Evolutionary conservation across 1,140 invertebrate species (phyloP).

Genomic region (Sycophaga agraensis): DNA sequence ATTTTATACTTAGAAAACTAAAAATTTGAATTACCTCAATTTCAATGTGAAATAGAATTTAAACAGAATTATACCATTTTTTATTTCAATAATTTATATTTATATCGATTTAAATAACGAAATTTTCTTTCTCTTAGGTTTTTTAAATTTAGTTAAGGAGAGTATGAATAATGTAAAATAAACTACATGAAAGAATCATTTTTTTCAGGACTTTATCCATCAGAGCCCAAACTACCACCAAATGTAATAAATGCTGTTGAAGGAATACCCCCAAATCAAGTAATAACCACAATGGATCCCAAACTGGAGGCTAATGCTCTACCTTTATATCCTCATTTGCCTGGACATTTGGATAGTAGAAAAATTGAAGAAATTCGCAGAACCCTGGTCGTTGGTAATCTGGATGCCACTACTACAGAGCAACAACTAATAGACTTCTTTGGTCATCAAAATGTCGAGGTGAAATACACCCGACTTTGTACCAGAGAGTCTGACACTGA

Average conservation of each 20-base stretch:
- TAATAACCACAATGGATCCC: conserved; percentile 89
- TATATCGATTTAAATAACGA: no score
- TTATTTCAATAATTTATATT: no score
- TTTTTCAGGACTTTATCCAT: conserved; percentile 64
- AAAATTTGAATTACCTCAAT: no score
- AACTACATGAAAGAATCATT: background rate
- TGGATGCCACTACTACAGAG: conserved; percentile 65
- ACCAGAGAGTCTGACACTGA: conserved; percentile 75
- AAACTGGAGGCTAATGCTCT: conserved; percentile 80
- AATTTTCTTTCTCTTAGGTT: no score
- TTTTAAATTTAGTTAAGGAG: no score
- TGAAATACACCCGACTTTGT: conserved; percentile 94
- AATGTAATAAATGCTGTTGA: conserved; percentile 88
- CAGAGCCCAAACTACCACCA: conserved; percentile 84
- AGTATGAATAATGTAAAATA: no score
- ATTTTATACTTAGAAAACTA: no score
- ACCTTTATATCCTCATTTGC: conserved; percentile 89
- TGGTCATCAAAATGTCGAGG: conserved; percentile 78
- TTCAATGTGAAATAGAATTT: no score
- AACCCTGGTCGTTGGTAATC: conserved; percentile 80
- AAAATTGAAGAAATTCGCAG: conserved; percentile 96
- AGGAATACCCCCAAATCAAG: conserved; percentile 77
- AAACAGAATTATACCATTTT: no score
- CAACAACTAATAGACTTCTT: conserved; percentile 87
- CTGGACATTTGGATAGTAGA: conserved; percentile 83